Evolutionary conservation across 2,797 vertebrate genomes (phyloP).

Genomic region (Diglossa cyanea): DNA sequence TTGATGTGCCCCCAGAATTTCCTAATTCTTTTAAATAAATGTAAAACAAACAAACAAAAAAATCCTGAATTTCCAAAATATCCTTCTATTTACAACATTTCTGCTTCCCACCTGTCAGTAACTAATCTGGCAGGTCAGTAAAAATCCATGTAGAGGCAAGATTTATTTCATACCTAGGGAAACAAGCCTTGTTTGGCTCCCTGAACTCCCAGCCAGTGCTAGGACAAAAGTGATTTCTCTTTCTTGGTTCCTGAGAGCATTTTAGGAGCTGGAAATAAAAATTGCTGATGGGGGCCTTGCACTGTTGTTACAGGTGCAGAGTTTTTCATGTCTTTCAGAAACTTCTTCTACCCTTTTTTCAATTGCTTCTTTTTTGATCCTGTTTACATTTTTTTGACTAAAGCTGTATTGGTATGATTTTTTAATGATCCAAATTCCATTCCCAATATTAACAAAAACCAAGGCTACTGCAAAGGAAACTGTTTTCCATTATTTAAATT

Average conservation of each 20-base stretch:
- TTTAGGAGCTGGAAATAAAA: not conserved
- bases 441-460: not conserved
- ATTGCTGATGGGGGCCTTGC: not conserved
- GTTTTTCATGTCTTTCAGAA: not conserved
- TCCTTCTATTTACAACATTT: not conserved
- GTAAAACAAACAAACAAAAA: not conserved
- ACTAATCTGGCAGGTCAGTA: not conserved
- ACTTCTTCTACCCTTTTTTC: not conserved
- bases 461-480: not conserved
- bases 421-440: not conserved
- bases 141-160: not conserved
- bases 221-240: not conserved
- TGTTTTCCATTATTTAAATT: not conserved
- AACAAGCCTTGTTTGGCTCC: not conserved
- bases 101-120: not conserved
- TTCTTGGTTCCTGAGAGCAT: not conserved
- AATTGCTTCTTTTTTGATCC: not conserved
- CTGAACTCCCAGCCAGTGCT: not conserved
- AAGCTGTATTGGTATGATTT: not conserved
- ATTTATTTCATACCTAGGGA: not conserved
- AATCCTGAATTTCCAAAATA: not conserved
- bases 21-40: not conserved
- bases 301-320: not conserved
- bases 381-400: not conserved
- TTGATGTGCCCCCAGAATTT: not conserved